Base-by-base conservation (phyloP, 1,140 invertebrate species). In the Antheraea pernyi region DNA sequence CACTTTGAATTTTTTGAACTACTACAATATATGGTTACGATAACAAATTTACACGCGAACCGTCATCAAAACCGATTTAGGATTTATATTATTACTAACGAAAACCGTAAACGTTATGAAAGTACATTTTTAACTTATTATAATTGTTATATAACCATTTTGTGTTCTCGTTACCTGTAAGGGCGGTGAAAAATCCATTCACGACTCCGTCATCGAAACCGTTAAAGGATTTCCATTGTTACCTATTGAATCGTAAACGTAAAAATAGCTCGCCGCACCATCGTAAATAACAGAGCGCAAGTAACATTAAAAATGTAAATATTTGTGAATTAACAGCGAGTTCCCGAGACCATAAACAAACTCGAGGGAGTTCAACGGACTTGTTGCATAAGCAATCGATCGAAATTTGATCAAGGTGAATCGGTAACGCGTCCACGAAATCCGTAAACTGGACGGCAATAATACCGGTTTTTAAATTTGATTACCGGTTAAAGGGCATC, bases 341-440 rank as follows among this genome's bases (percentile, higher is more conserved):
- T 2, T 42, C 11, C 9, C 37, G 63, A 37, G 42, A 19, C 39
- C 30, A 46, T 13, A 48, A 65, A 65, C 48, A 69, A 53, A 69
- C 22, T 7, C 16, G 42, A 5, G 36, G 19, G 71, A 73, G 84
- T 77, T 84, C 80, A 77, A 75, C 69, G 80, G 64, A 77, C 84
- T 66, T 70, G 70, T 86, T 84, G 81, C 82, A 86, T 86, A 84
- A 84, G 82, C 81, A 76, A 76, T 71, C 80, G 78, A 22, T 80
- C 77, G 76, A 77, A 84, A 80, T 73, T 83, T 78, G 77, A 86
- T 84, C 82, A 83, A 86, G 82, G 80, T 83, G 77, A 83, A 77
- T 68, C 76, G 75, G 71, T 71, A 77, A 72, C 60, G n/a, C 13
- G 37, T 65, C 37, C 36, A 65, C 60, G 19, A 61, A 30, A 53